Evolutionary conservation across 1,140 invertebrate genomes (phyloP).

Genomic region (Drosophila albomicans): DNA sequence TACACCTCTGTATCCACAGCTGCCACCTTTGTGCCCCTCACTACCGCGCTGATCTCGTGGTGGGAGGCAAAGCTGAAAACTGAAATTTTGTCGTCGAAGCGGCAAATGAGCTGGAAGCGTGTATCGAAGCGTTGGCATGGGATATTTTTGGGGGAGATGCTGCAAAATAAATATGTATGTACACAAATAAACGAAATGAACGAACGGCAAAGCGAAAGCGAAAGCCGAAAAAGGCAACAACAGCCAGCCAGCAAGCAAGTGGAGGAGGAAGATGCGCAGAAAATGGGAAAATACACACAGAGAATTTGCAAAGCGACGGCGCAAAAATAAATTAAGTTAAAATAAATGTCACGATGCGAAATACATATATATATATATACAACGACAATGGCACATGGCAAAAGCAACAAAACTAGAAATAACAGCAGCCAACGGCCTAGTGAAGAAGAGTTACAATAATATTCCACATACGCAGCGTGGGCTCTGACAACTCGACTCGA

Average conservation of each 20-base stretch:
- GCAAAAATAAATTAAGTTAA: constrained; percentile 84
- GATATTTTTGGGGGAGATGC: constrained; percentile 18
- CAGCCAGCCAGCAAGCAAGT: not conserved
- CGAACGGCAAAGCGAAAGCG: constrained; percentile 60
- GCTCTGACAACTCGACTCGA: not conserved
- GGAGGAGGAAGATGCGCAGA: constrained; percentile 45
- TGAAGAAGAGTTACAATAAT: constrained; percentile 22
- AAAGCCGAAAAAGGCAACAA: constrained; percentile 54
- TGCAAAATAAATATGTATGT: constrained; percentile 64
- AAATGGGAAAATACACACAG: constrained; percentile 46
- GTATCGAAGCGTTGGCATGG: constrained; percentile 28
- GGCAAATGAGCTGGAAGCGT: constrained; percentile 80
- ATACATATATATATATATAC: constrained; percentile 31
- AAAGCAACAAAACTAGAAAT: constrained; percentile 14
- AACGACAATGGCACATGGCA: constrained; percentile 12
- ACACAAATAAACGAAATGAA: constrained; percentile 71
- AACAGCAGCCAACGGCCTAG: constrained; percentile 15
- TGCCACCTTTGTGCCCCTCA: not conserved
- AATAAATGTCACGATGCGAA: constrained; percentile 75
- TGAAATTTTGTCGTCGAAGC: constrained; percentile 82
- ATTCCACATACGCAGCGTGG: constrained; percentile 49
- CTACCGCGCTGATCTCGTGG: constrained; percentile 2
- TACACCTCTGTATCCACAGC: constrained; percentile 22
- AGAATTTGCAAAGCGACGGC: constrained; percentile 71
- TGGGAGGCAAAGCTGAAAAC: constrained; percentile 65